A percentile compares a stretch with the other conserved stretches of the same genome.
These are phyloP conservation scores for Staurois parvus DNA, from an alignment of 2,797 vertebrate genomes.

Conservation along the genomic window DNA sequence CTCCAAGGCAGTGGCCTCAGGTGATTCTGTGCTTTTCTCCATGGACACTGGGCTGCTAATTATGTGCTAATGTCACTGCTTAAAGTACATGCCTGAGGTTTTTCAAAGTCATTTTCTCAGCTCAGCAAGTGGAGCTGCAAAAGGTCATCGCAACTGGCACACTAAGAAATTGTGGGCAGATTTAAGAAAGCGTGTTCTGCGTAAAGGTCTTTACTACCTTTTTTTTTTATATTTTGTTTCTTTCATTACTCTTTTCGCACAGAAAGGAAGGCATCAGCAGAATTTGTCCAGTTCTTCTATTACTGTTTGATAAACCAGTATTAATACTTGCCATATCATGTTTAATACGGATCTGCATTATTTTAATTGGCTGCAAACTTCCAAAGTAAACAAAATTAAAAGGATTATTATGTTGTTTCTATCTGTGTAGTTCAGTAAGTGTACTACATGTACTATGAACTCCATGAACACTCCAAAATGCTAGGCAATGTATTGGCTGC, in stretches of 20 bases:
- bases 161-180: slow-evolving; percentile 31
- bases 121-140: slow-evolving; percentile 56
- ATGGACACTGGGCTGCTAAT: slow-evolving; percentile 37
- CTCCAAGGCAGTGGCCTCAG: not conserved
- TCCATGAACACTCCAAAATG: no score
- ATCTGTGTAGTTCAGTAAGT: not conserved
- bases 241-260: slow-evolving; percentile 31
- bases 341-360: not conserved
- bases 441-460: no score
- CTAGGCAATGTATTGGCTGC: no score
- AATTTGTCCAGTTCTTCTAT: not conserved
- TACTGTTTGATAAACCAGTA: not conserved
- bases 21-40: slow-evolving; percentile 9
- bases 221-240: slow-evolving; percentile 20
- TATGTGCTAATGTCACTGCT: slow-evolving; percentile 54
- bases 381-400: not conserved
- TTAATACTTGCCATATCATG: not conserved
- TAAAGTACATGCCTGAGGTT: slow-evolving; percentile 55
- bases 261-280: not conserved
- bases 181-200: not conserved
- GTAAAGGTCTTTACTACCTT: slow-evolving; percentile 29
- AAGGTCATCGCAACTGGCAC: slow-evolving; percentile 45
- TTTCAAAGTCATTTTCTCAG: slow-evolving; percentile 48
- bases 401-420: not conserved
- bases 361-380: not conserved